These are phyloP conservation scores for Xenopus laevis DNA, from an alignment of 2,113 vertebrate species.

Conservation along the genomic window DNA sequence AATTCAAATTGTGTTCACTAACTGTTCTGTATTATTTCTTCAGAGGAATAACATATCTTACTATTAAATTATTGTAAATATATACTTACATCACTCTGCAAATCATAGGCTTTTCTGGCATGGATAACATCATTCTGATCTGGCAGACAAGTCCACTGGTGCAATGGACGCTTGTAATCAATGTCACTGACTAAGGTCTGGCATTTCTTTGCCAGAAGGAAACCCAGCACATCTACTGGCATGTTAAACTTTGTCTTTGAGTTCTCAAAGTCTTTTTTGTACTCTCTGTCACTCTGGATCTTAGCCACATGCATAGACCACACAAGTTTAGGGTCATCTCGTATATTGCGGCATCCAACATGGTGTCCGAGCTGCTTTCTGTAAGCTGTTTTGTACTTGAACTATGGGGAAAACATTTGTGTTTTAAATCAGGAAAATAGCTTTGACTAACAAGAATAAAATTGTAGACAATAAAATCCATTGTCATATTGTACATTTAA, in stretches of 20 bases:
- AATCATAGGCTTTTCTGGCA: constrained; percentile 63
- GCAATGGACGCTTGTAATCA: constrained; percentile 74
- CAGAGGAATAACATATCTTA: neutral
- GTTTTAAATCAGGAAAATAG: too few relatives aligned
- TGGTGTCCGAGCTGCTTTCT: constrained; percentile 79
- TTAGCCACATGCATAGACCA: constrained; percentile 79
- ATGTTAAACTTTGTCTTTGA: constrained; percentile 76
- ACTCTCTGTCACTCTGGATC: constrained; percentile 79
- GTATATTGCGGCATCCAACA: constrained; percentile 69
- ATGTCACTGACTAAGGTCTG: constrained; percentile 78
- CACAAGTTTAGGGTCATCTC: constrained; percentile 79
- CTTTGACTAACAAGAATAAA: too few relatives aligned
- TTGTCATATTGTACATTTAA: too few relatives aligned
- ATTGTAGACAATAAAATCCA: too few relatives aligned
- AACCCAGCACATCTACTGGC: constrained; percentile 75
- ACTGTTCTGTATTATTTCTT: neutral
- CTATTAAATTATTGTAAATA: neutral
- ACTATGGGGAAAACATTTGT: constrained; percentile 49
- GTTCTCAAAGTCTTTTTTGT: constrained; percentile 84
- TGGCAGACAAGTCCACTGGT: constrained; percentile 82
- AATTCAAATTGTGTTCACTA: neutral
- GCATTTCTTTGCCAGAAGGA: constrained; percentile 78
- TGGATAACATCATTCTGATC: constrained; percentile 81
- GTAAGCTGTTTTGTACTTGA: constrained; percentile 79
- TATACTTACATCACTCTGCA: constrained; percentile 70